Conservation (phyloP, 1,140 invertebrate genomes). For the Bombus turneri region DNA sequence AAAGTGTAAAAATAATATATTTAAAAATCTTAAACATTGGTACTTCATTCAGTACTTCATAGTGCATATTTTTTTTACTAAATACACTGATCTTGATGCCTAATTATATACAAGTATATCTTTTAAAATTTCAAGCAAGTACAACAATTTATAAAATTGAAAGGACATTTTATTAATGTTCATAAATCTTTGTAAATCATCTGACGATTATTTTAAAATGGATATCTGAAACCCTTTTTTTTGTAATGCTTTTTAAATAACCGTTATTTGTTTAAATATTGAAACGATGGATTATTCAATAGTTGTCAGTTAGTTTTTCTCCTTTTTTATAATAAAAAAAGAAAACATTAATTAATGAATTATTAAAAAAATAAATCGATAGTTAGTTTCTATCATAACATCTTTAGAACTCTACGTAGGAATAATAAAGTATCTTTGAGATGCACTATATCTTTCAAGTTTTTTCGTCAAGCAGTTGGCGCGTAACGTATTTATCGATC, state of each 20-base stretch:
- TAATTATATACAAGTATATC: neutral
- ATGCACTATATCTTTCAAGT: neutral
- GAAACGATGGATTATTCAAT: neutral
- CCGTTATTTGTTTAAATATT: neutral
- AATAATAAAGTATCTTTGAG: neutral
- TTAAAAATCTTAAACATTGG: no score
- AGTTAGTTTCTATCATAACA: neutral
- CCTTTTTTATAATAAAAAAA: neutral
- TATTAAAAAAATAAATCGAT: neutral
- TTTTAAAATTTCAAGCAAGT: neutral
- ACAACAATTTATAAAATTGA: neutral
- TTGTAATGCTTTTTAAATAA: neutral
- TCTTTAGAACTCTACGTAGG: neutral
- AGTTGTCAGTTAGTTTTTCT: neutral
- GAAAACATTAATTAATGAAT: neutral
- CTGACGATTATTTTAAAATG: neutral
- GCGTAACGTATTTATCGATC: slow-evolving; percentile 61
- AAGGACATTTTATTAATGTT: neutral
- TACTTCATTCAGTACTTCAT: neutral
- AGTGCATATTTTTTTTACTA: neutral
- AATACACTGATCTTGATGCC: neutral
- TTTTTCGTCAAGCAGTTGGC: slow-evolving; percentile 18
- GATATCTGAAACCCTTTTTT: neutral
- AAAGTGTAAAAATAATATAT: no score
- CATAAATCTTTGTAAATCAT: neutral